These are phyloP conservation scores for mouse (Mus musculus) DNA, from an alignment of 2,113 vertebrate species.

Conservation along the genomic window DNA sequence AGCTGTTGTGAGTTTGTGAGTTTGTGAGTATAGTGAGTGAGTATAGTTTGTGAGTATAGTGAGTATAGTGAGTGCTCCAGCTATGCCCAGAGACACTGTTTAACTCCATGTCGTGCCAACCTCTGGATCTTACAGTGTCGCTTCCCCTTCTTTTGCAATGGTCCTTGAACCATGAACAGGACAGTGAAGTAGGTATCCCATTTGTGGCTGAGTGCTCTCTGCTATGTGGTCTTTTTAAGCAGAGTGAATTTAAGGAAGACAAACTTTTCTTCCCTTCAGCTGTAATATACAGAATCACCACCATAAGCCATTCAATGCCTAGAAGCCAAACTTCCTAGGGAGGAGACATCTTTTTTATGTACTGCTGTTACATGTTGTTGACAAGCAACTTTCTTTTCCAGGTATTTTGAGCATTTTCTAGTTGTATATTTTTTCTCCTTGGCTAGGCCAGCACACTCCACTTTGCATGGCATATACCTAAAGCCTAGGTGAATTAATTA, in stretches of 20 bases:
- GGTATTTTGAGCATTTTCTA: not conserved
- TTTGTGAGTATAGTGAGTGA: too few relatives aligned
- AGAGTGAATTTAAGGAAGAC: not conserved
- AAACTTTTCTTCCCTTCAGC: not conserved
- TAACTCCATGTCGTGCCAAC: too few relatives aligned
- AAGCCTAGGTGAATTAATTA: conserved; percentile 8
- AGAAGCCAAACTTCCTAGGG: not conserved
- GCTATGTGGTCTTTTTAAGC: not conserved
- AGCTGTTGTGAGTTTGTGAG: not conserved
- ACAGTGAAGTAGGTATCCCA: not conserved
- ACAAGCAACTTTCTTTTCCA: not conserved
- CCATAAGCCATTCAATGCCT: not conserved
- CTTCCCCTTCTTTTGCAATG: not conserved
- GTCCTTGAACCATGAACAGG: not conserved
- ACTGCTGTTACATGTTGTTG: not conserved
- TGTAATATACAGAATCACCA: not conserved
- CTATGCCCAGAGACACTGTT: rapidly evolving
- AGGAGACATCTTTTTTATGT: not conserved
- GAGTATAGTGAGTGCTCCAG: not conserved
- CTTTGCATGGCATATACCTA: not conserved
- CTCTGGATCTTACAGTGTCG: not conserved
- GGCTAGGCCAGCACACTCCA: not conserved
- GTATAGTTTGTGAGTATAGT: too few relatives aligned
- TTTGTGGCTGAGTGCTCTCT: not conserved
- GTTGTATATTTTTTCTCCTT: not conserved